phyloP scores from a whole-genome alignment of 2,888 invertebrate species.

The Monochamus alternatus region DNA sequence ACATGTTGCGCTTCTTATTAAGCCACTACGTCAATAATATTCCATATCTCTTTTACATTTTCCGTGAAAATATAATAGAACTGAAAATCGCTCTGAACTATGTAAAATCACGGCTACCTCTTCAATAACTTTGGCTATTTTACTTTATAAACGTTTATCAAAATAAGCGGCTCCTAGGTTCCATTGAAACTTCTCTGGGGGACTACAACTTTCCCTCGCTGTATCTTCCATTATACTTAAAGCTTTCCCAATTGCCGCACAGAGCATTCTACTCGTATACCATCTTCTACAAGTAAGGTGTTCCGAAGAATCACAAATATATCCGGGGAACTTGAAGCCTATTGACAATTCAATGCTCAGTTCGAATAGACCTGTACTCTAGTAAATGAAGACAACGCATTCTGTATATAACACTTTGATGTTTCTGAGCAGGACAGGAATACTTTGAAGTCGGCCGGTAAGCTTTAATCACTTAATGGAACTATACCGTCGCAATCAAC shows the following conservation, averaged over 20 bases:
- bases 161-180: too few species aligned
- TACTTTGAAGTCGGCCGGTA: slow-evolving; percentile 30
- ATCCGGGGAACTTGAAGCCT: slow-evolving; percentile 13
- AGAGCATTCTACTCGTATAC: not conserved
- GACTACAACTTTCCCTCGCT: not conserved
- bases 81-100: too few species aligned
- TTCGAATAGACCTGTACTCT: not conserved
- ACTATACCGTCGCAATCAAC: slow-evolving; percentile 33
- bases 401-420: slow-evolving; percentile 28
- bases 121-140: too few species aligned
- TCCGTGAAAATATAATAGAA: too few species aligned
- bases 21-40: too few species aligned
- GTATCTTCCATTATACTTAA: slow-evolving; percentile 8
- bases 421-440: slow-evolving; percentile 23
- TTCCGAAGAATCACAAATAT: slow-evolving; percentile 21
- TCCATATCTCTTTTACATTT: too few species aligned
- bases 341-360: slow-evolving; percentile 18
- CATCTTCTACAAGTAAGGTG: slow-evolving; percentile 18
- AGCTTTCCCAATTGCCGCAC: slow-evolving; percentile 9
- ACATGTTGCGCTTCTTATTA: too few species aligned
- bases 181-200: not conserved
- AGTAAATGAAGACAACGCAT: slow-evolving; percentile 13
- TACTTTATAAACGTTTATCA: too few species aligned
- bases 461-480: slow-evolving; percentile 35
- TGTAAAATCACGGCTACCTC: too few species aligned